Percentiles rank a stretch among this genome's conserved stretches.
These are phyloP conservation scores for Agrotis puta DNA, from an alignment of 2,888 invertebrate species.

Conservation along the genomic window DNA sequence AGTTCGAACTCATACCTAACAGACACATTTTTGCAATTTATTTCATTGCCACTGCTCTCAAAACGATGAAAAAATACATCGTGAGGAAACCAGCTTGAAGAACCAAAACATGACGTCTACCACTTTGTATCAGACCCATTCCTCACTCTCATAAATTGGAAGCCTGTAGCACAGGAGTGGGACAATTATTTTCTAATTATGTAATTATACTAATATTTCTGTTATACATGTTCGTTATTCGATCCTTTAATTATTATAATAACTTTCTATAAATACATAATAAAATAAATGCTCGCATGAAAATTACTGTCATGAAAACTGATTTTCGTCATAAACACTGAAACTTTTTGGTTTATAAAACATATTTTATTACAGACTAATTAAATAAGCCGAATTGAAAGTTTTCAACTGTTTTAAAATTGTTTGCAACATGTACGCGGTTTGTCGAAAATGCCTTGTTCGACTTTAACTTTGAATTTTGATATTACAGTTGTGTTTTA, in stretches of 20 bases:
- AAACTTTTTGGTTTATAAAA: slow-evolving; percentile 36
- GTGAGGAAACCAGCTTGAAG: no score
- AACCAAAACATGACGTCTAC: no score
- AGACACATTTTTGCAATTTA: no score
- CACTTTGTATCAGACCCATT: no score
- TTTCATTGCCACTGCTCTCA: no score
- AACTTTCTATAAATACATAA: neutral
- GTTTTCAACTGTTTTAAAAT: slow-evolving; percentile 29
- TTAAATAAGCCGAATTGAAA: slow-evolving; percentile 41
- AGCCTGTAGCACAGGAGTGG: no score
- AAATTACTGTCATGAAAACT: neutral
- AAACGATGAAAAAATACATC: no score
- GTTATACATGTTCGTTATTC: neutral
- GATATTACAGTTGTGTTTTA: neutral
- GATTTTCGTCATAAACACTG: slow-evolving; percentile 4
- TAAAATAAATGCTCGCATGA: slow-evolving; percentile 6
- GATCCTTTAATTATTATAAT: neutral
- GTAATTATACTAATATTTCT: no score
- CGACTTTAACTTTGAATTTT: slow-evolving; percentile 37
- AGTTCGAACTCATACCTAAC: no score
- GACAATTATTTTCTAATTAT: no score
- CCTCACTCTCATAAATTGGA: no score
- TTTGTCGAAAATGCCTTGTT: slow-evolving; percentile 36
- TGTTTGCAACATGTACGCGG: slow-evolving; percentile 45
- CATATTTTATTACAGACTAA: slow-evolving; percentile 24